Evolutionary conservation across 92 coral and sea anemone genomes (phyloP).

Genomic region (Parazoanthus atlanticus): DNA sequence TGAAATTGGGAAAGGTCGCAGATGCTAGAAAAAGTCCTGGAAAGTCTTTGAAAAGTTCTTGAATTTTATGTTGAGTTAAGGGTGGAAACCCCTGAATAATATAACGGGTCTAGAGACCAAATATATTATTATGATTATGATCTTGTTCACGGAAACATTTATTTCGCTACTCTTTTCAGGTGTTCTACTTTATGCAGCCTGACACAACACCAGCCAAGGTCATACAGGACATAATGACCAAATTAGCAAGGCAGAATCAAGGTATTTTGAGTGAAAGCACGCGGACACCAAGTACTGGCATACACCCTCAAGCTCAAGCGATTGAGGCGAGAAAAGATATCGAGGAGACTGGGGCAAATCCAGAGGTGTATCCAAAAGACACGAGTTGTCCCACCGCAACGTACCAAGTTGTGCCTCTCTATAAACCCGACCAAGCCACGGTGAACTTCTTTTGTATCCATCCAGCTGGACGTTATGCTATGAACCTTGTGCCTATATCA

Average conservation of each 20-base stretch:
- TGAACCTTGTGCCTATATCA: slow-evolving; percentile 56
- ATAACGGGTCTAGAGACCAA: neutral
- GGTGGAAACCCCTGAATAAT: too few species aligned
- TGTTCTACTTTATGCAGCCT: slow-evolving; percentile 76
- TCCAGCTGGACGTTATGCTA: slow-evolving; percentile 58
- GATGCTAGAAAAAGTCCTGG: too few species aligned
- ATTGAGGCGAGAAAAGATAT: neutral
- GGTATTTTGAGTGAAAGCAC: neutral
- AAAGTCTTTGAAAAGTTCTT: too few species aligned
- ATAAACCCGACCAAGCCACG: slow-evolving; percentile 54
- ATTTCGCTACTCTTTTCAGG: slow-evolving; percentile 33
- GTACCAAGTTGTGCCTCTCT: slow-evolving; percentile 63
- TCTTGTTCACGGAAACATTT: neutral
- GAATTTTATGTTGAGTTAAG: too few species aligned
- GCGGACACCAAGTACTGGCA: neutral
- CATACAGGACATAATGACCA: slow-evolving; percentile 51
- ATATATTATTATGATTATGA: neutral
- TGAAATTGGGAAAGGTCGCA: too few species aligned
- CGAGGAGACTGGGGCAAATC: neutral
- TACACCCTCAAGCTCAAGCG: neutral
- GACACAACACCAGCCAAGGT: slow-evolving; percentile 64
- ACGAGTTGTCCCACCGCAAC: slow-evolving; percentile 46
- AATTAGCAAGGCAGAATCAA: slow-evolving; percentile 6
- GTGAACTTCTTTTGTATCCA: slow-evolving; percentile 64
- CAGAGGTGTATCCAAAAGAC: slow-evolving; percentile 46